phyloP scores from a whole-genome alignment of 2,888 invertebrate genomes.

The Euphydryas editha region DNA sequence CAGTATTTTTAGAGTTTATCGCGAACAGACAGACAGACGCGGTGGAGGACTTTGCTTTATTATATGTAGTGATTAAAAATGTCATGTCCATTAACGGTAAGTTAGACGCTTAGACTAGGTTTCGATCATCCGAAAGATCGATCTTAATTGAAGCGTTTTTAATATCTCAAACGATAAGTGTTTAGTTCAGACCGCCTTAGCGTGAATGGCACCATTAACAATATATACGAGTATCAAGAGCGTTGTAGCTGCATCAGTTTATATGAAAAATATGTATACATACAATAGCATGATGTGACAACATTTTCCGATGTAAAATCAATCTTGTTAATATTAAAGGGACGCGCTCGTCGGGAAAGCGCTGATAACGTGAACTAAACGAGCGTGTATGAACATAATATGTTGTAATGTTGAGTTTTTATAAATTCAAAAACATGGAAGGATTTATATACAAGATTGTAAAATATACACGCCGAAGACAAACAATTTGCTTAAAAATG shows the following conservation, averaged over 20 bases:
- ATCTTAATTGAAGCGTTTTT: too few relatives aligned
- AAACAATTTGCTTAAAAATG: too few relatives aligned
- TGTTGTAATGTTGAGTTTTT: background rate
- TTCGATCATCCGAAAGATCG: too few relatives aligned
- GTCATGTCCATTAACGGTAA: too few relatives aligned
- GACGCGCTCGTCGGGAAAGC: slow-evolving; percentile 18
- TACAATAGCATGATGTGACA: background rate
- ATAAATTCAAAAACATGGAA: background rate
- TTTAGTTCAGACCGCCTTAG: background rate
- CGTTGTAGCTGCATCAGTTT: background rate
- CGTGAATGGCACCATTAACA: background rate
- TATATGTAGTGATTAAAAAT: too few relatives aligned
- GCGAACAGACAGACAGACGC: too few relatives aligned
- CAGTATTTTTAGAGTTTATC: too few relatives aligned
- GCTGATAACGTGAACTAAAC: slow-evolving; percentile 17
- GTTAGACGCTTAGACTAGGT: too few relatives aligned
- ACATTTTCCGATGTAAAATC: slow-evolving; percentile 19
- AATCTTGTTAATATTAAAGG: slow-evolving; percentile 20
- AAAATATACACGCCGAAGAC: background rate
- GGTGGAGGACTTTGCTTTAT: too few relatives aligned
- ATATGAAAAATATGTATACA: background rate
- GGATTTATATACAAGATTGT: background rate
- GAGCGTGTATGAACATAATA: background rate
- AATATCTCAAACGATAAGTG: background rate
- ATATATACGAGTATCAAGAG: background rate